Evolutionary conservation across 2,113 vertebrate genomes (phyloP).

Genomic region (Ammodytes dubius): DNA sequence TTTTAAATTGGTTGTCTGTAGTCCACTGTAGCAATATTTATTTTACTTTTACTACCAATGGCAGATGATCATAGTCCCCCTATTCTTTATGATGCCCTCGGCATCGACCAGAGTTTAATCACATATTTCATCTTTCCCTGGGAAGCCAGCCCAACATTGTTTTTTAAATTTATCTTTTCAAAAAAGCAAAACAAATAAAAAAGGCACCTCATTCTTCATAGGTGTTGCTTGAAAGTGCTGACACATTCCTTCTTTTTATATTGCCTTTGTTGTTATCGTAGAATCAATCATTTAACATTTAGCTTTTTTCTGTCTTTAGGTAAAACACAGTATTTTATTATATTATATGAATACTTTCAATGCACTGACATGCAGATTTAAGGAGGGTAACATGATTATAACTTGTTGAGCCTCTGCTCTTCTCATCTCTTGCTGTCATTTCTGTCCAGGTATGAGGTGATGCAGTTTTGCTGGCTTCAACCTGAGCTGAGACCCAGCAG

Average conservation of each 20-base stretch:
- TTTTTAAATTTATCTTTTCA: slow-evolving; percentile 49
- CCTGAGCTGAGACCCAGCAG: slow-evolving; percentile 94
- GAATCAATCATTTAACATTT: slow-evolving; percentile 7
- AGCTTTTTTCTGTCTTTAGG: not conserved
- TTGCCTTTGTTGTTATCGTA: not conserved
- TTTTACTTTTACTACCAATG: slow-evolving; percentile 43
- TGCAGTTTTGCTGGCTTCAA: slow-evolving; percentile 99
- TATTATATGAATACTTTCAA: not conserved
- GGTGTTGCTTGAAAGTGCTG: slow-evolving; percentile 38
- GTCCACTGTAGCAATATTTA: slow-evolving; percentile 45
- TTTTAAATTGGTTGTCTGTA: slow-evolving; percentile 45
- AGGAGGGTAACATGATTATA: not conserved
- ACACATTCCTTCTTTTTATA: slow-evolving; percentile 8
- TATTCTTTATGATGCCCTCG: slow-evolving; percentile 63
- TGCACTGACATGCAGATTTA: not conserved
- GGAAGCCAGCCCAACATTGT: slow-evolving; percentile 45
- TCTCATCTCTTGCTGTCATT: not conserved
- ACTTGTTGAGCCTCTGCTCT: not conserved
- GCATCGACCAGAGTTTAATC: slow-evolving; percentile 39
- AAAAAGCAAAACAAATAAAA: not conserved
- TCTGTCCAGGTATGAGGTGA: slow-evolving; percentile 93
- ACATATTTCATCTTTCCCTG: slow-evolving; percentile 58
- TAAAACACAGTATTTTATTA: not conserved
- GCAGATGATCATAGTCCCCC: slow-evolving; percentile 58
- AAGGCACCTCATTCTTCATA: slow-evolving; percentile 20